A percentile compares a stretch with the other conserved stretches of the same genome.
Conservation (phyloP, 2,113 vertebrate genomes). For the Paradoxurus hermaphroditus region DNA sequence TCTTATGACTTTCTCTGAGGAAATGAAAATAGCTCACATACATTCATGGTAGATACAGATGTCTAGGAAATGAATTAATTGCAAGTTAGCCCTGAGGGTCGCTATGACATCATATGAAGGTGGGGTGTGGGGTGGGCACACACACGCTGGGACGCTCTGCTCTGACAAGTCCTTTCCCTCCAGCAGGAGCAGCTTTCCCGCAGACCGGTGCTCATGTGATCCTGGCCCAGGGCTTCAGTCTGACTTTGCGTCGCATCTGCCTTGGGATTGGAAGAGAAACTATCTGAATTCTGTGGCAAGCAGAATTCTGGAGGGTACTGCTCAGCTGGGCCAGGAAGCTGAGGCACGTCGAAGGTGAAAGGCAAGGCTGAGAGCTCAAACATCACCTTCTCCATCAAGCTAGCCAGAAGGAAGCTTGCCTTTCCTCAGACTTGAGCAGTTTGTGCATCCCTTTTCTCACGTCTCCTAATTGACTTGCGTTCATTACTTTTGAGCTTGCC, state of each 20-base stretch:
- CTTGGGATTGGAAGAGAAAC: background rate
- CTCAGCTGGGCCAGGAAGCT: background rate
- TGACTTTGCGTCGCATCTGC: background rate
- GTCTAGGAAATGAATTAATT: conserved; percentile 36
- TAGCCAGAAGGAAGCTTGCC: background rate
- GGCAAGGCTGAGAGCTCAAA: background rate
- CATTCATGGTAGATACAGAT: background rate
- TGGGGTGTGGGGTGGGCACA: rapidly evolving
- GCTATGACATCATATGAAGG: background rate
- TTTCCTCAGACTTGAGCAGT: background rate
- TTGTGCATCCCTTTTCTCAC: rapidly evolving
- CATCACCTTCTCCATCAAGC: background rate
- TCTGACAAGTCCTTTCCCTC: background rate
- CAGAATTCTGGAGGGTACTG: background rate
- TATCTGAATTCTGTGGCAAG: background rate
- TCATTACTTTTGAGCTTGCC: background rate
- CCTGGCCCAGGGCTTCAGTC: background rate
- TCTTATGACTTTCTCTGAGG: background rate
- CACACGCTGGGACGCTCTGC: rapidly evolving
- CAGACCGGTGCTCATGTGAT: background rate
- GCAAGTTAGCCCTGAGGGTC: background rate
- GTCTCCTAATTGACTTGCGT: background rate
- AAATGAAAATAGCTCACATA: conserved; percentile 23
- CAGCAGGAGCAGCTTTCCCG: background rate
- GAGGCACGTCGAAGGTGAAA: background rate